These are phyloP conservation scores for Microcaecilia unicolor DNA, from an alignment of 2,797 vertebrate genomes.

Conservation along the genomic window DNA sequence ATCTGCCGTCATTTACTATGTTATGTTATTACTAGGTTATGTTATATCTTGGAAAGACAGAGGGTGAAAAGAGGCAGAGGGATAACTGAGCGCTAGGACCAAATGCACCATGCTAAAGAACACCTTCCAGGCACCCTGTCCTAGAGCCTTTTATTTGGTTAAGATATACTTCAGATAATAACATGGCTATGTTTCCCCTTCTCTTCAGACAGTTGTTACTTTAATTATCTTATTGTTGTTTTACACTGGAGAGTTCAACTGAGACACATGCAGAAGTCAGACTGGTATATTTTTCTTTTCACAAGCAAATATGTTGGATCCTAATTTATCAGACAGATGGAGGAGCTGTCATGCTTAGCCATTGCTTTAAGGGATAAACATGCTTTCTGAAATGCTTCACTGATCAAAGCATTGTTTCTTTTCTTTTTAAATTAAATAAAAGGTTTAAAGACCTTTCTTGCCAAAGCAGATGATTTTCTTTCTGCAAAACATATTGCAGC, in stretches of 20 bases:
- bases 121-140: too few species aligned
- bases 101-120: too few species aligned
- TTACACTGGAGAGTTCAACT: constrained; percentile 17
- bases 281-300: constrained; percentile 1
- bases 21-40: too few species aligned
- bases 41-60: too few species aligned
- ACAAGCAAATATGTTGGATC: constrained; percentile 18
- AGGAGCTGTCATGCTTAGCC: not conserved
- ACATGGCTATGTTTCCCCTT: not conserved
- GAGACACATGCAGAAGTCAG: constrained; percentile 10
- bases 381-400: not conserved
- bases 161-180: not conserved
- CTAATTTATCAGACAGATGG: constrained; percentile 7
- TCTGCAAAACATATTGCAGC: not conserved
- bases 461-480: not conserved
- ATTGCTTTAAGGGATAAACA: constrained; percentile 3
- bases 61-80: too few species aligned
- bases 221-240: constrained; percentile 14
- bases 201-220: not conserved
- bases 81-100: too few species aligned
- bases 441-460: constrained; percentile 8
- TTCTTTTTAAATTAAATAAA: constrained; percentile 18
- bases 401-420: constrained; percentile 4
- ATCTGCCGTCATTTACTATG: too few species aligned
- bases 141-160: too few species aligned